Conservation (phyloP, 2,113 vertebrate genomes). For the Microtus oregoni region DNA sequence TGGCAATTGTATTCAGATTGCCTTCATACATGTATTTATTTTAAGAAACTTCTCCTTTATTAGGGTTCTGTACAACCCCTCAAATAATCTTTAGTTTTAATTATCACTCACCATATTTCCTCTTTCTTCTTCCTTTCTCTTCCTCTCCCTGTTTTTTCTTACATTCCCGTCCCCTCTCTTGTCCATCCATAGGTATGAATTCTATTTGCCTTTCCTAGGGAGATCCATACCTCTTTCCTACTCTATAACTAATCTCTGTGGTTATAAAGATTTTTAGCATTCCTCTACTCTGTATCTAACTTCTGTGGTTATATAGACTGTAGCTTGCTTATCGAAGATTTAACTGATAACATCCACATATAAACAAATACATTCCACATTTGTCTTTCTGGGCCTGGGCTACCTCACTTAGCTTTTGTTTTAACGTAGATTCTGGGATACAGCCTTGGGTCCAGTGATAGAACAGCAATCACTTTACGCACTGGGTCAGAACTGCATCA, state of each 20-base stretch:
- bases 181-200: neutral
- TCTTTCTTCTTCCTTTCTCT: neutral
- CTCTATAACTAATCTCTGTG: too few species aligned
- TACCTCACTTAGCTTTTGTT: neutral
- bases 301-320: neutral
- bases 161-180: neutral
- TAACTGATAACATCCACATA: too few species aligned
- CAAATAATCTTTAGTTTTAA: neutral
- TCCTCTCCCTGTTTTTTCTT: neutral
- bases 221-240: neutral
- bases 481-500: neutral
- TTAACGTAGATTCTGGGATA: neutral
- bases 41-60: neutral
- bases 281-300: neutral
- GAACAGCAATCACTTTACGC: neutral
- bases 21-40: neutral
- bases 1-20: neutral
- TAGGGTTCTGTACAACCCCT: neutral
- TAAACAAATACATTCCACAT: neutral
- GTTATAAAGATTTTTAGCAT: too few species aligned
- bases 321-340: neutral
- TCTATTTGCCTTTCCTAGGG: neutral
- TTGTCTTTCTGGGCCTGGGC: neutral
- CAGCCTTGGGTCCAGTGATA: too few species aligned
- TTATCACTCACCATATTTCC: neutral